Conservation (phyloP, 2,888 invertebrate species). For the Chloroclystis v-ata region DNA sequence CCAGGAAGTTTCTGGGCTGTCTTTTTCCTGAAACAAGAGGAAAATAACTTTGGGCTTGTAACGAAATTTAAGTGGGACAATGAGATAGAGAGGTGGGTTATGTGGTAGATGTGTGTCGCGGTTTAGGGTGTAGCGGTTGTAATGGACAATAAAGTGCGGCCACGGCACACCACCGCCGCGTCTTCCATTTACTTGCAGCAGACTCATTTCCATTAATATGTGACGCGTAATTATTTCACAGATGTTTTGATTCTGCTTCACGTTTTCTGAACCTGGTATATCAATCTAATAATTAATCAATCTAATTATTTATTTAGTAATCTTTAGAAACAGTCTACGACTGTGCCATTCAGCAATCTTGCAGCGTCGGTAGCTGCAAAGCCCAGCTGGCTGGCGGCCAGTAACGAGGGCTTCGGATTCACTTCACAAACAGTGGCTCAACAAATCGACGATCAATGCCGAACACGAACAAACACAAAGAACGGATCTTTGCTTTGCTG, state of each 20-base stretch:
- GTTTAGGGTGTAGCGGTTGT: not conserved
- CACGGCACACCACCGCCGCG: slow-evolving; percentile 1
- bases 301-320: too few species aligned
- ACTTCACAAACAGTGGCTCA: slow-evolving; percentile 13
- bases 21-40: too few species aligned
- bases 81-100: not conserved
- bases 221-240: too few species aligned
- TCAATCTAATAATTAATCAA: too few species aligned
- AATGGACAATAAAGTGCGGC: slow-evolving; percentile 10
- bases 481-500: not conserved
- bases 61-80: not conserved
- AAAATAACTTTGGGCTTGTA: not conserved
- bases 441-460: not conserved
- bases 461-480: not conserved
- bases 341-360: too few species aligned
- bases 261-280: too few species aligned
- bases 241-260: too few species aligned
- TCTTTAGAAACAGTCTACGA: too few species aligned
- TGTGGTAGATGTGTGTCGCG: not conserved
- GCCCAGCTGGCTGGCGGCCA: slow-evolving; percentile 14
- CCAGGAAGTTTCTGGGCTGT: too few species aligned
- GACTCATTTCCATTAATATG: too few species aligned
- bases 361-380: too few species aligned
- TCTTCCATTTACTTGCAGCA: not conserved
- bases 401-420: slow-evolving; percentile 20